phyloP scores from a whole-genome alignment of 2,888 invertebrate genomes.

The Clepsis dumicolana region DNA sequence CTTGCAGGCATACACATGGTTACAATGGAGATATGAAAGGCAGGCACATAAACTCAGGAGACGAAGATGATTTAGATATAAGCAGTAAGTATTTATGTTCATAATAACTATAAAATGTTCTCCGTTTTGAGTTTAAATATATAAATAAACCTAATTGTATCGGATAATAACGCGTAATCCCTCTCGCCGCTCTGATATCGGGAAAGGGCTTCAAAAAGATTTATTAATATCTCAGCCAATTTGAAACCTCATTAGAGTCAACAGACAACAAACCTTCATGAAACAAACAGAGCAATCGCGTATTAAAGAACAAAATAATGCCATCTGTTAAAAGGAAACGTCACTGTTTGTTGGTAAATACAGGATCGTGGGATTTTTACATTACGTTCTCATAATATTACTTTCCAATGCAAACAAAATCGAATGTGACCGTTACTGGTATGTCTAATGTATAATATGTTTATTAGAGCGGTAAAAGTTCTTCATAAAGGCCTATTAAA shows the following conservation, averaged over 20 bases:
- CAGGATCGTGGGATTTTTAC: conserved; percentile 10
- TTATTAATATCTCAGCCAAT: background rate
- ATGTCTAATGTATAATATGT: conserved; percentile 12
- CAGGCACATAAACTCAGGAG: conserved; percentile 79
- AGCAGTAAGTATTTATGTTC: conserved; percentile 71
- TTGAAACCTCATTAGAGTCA: background rate
- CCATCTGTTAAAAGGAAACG: conserved; percentile 5
- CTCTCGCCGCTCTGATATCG: background rate
- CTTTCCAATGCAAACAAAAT: conserved; percentile 15
- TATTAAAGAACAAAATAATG: conserved; percentile 26
- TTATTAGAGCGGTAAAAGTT: background rate
- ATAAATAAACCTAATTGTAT: background rate
- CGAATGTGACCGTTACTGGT: conserved; percentile 25
- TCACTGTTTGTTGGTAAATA: conserved; percentile 13
- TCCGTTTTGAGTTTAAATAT: background rate
- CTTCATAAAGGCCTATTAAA: conserved; percentile 2
- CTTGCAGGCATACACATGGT: conserved; percentile 75
- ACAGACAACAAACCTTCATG: background rate
- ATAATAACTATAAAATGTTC: conserved; percentile 16
- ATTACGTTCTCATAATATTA: background rate
- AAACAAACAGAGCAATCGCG: background rate
- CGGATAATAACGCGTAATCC: background rate
- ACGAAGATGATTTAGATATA: conserved; percentile 83
- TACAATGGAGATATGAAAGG: conserved; percentile 84
- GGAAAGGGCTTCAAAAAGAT: background rate